A percentile compares a stretch with the other conserved stretches of the same genome.
Conservation (phyloP, 2,888 invertebrate species). For the Latrodectus elegans region DNA sequence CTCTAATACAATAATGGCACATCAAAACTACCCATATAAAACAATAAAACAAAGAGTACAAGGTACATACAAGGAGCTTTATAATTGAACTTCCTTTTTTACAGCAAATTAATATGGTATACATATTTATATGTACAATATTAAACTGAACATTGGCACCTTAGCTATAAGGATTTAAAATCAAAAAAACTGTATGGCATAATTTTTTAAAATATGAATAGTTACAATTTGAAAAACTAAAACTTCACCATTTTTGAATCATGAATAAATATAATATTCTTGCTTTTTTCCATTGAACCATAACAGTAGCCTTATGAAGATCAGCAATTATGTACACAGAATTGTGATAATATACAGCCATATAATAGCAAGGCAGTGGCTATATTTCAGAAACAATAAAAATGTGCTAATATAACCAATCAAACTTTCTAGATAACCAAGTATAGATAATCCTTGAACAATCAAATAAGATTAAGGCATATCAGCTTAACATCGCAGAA, state of each 20-base stretch:
- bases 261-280: neutral
- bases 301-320: neutral
- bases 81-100: conserved; percentile 47
- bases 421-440: neutral
- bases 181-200: conserved; percentile 3
- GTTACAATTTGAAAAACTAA: neutral
- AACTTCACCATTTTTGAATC: neutral
- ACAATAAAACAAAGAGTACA: conserved; percentile 36
- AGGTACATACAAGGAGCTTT: conserved; percentile 35
- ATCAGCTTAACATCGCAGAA: too few relatives aligned
- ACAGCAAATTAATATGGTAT: conserved; percentile 56
- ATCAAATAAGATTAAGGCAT: too few relatives aligned
- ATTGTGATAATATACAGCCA: neutral
- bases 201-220: neutral
- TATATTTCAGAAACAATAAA: conserved; percentile 5
- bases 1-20: conserved; percentile 65
- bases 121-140: conserved; percentile 57
- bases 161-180: conserved; percentile 22
- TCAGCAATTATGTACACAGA: neutral
- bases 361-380: conserved; percentile 1
- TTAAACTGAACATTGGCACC: conserved; percentile 58
- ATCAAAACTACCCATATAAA: conserved; percentile 57
- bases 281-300: neutral
- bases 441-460: too few relatives aligned
- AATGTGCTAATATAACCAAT: neutral